phyloP scores from a whole-genome alignment of 2,113 vertebrate genomes.

The Pavo muticus region DNA sequence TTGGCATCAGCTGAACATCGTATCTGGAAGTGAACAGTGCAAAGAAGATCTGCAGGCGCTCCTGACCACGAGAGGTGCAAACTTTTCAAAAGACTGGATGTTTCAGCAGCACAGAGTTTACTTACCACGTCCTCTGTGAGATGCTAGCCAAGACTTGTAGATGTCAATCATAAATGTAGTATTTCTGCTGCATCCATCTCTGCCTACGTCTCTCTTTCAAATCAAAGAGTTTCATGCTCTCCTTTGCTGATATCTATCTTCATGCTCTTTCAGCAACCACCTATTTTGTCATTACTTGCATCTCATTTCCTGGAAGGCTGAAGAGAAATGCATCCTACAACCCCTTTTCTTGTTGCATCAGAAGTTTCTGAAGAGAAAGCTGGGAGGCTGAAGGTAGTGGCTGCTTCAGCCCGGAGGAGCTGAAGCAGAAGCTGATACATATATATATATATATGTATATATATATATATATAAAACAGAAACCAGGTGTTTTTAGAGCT shows the following conservation, averaged over 20 bases:
- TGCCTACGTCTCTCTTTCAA: background rate
- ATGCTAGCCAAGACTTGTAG: background rate
- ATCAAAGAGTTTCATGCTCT: background rate
- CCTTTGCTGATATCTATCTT: background rate
- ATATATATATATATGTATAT: too few relatives aligned
- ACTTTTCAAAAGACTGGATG: background rate
- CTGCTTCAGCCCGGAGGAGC: background rate
- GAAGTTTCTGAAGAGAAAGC: background rate
- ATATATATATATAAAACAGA: background rate
- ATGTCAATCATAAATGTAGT: slow-evolving; percentile 21
- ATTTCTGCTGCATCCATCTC: slow-evolving; percentile 31
- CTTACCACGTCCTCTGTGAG: background rate
- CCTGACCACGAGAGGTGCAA: background rate
- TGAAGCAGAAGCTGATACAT: background rate
- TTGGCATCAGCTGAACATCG: background rate
- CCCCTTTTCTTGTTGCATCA: background rate
- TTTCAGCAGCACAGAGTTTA: background rate
- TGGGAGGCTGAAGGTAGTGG: background rate
- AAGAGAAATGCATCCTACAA: background rate
- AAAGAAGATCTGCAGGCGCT: background rate
- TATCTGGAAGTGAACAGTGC: background rate
- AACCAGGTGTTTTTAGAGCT: background rate
- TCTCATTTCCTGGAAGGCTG: background rate
- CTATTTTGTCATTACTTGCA: background rate
- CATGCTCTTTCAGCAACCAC: background rate